Conservation (phyloP, 1,140 invertebrate species). For the Drosophila busckii region DNA sequence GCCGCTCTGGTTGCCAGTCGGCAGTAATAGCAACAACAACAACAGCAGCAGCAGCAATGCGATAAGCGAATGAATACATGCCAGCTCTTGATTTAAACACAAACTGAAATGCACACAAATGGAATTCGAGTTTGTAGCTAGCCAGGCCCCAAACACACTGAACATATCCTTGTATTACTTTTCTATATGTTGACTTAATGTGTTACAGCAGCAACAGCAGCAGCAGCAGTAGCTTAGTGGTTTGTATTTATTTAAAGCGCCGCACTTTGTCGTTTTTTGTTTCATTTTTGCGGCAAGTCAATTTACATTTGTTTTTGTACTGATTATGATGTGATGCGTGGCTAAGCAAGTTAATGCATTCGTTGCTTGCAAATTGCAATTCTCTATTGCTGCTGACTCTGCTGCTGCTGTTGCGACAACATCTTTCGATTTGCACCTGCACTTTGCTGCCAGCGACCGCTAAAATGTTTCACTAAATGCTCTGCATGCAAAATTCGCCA, state of each 20-base stretch:
- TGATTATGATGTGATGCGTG: slow-evolving; percentile 53
- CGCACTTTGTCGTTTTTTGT: slow-evolving; percentile 5
- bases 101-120: slow-evolving; percentile 76
- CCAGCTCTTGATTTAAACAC: slow-evolving; percentile 63
- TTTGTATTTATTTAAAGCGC: too few species aligned
- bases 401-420: slow-evolving; percentile 39
- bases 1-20: slow-evolving; percentile 6
- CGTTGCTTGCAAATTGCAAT: slow-evolving; percentile 17
- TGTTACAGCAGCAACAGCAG: too few species aligned
- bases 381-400: slow-evolving; percentile 8
- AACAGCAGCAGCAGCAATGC: too few species aligned
- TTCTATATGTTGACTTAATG: too few species aligned
- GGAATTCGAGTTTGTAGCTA: slow-evolving; percentile 61
- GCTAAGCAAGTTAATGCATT: slow-evolving; percentile 29
- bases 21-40: slow-evolving; percentile 10
- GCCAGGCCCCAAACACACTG: background rate
- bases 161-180: too few species aligned
- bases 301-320: slow-evolving; percentile 46
- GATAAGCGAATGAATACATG: slow-evolving; percentile 10
- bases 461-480: slow-evolving; percentile 63
- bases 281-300: slow-evolving; percentile 46
- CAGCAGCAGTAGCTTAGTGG: too few species aligned
- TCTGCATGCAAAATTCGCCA: slow-evolving; percentile 30
- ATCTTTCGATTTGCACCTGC: slow-evolving; percentile 70
- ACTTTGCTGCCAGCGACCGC: slow-evolving; percentile 45